Conservation (phyloP, 1,140 invertebrate genomes). For the Apis mellifera region Amel_HAv3.1 CM009932.2:5208001-5208500, state of each 20-base stretch:
- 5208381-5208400: no score
- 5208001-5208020: constrained; percentile 21
- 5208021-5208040: constrained; percentile 23
- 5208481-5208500: no score
- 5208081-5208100: constrained; percentile 50
- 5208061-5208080: constrained; percentile 69
- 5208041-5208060: constrained; percentile 50
- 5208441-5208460: no score
- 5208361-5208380: no score
- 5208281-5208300: neutral
- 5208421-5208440: no score
- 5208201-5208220: constrained; percentile 22
- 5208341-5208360: neutral
- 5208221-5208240: neutral
- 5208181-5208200: constrained; percentile 4
- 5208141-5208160: constrained; percentile 67
- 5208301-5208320: neutral
- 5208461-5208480: no score
- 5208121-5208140: constrained; percentile 52
- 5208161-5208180: constrained; percentile 50
- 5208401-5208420: no score
- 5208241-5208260: no score
- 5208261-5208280: no score
- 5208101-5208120: constrained; percentile 48
- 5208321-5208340: neutral